Evolutionary conservation across 1,140 invertebrate species (phyloP).

Genomic region (Pseudomyrmex dendroicus): DNA sequence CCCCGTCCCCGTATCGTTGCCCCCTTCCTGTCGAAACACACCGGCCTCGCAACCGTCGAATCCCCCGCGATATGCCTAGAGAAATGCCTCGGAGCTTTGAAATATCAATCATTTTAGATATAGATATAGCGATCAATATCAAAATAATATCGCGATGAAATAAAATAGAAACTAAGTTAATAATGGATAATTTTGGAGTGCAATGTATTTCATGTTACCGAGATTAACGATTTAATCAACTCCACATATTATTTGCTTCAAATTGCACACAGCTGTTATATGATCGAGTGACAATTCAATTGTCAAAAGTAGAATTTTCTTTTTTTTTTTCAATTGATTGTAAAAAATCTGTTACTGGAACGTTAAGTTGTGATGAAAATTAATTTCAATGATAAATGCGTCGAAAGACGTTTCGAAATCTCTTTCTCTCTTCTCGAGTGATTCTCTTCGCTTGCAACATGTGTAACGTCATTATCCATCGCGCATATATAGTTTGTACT

Average conservation of each 20-base stretch:
- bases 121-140: background rate
- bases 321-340: background rate
- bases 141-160: background rate
- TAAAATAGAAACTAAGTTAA: background rate
- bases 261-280: too few relatives aligned
- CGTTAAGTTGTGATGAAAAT: background rate
- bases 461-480: conserved; percentile 9
- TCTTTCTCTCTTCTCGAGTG: background rate
- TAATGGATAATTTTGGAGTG: background rate
- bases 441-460: conserved; percentile 12
- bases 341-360: too few relatives aligned
- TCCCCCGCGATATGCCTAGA: background rate
- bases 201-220: background rate
- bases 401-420: background rate
- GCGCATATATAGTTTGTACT: conserved; percentile 13
- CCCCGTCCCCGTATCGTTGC: conserved; percentile 58
- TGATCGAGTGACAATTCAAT: too few relatives aligned
- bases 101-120: conserved; percentile 2
- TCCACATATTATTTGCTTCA: too few relatives aligned
- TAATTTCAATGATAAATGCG: background rate
- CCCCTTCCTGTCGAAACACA: conserved; percentile 29
- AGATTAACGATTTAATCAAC: background rate
- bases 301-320: too few relatives aligned
- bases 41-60: conserved; percentile 25
- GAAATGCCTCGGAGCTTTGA: conserved; percentile 7